Evolutionary conservation across 2,113 vertebrate genomes (phyloP), one percentile per base, ranked within the genome.

Genomic region (Atrichornis clamosus): DNA sequence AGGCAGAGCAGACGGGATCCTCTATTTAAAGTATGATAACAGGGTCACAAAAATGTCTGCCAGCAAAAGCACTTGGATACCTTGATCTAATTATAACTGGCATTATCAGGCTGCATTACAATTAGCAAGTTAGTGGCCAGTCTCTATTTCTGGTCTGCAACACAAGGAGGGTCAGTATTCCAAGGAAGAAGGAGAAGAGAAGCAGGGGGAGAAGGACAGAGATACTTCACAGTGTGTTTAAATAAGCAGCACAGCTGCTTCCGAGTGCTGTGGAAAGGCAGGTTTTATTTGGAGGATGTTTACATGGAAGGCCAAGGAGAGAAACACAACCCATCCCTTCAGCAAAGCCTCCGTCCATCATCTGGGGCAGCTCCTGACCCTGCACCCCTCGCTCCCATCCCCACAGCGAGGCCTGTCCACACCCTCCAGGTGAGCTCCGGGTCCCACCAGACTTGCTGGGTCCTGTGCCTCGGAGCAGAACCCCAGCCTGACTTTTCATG

Each of bases 81-180:
- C 4, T 59, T 56, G 24, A 73, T 92, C 92, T 97, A 95, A 95
- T 96, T 94, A 92, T 80, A 96, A 79, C 7, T 91, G 89, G 89
- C 84, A 90, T 94, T 95, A 96, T 91, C 89, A 93, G 73, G 87
- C 90, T 88, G 89, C 78, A 53, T 63, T 49, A 73, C 93, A 91
- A 95, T 88, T 84, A 96, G 89, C 55, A 41, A 90, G 79, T 47
- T 26, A 20, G 75, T 46, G 95, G 75, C 80, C 49, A 47, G 50
- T 59, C 78, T 87, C 93, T 90, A 80, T 94, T 96, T 91, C 84
- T 80, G 92, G 59, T 16, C 74, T 33, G 67, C 39, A 30, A 59
- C 93, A 72, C 8, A 11, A 85, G 85, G 91, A 7, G 23, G 58
- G 88, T 32, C 4, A 5, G 62, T 76, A 23, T 10, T 60, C 32